Conservation (phyloP, 2,113 vertebrate genomes). For the Enhydra lutris region DNA sequence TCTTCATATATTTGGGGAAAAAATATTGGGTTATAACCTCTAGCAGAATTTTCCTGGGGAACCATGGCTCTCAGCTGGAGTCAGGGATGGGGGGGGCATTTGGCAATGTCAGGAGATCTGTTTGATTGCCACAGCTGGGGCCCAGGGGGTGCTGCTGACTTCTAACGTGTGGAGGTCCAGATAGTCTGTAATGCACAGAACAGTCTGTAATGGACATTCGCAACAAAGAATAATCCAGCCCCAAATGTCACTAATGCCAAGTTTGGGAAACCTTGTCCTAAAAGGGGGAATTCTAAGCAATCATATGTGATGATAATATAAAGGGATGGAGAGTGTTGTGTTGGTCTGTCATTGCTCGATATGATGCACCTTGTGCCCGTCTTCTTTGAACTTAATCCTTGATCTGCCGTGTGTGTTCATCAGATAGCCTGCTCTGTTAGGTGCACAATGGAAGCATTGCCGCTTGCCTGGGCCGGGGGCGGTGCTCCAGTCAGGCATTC, state of each 20-base stretch:
- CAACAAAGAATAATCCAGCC: background rate
- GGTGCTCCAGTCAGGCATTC: background rate
- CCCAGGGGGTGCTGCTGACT: background rate
- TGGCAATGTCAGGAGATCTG: background rate
- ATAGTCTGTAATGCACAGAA: background rate
- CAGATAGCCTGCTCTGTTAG: no score
- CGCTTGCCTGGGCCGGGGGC: rapidly evolving
- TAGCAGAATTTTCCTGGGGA: background rate
- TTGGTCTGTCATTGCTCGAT: background rate
- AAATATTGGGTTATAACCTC: background rate
- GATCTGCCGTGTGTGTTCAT: background rate
- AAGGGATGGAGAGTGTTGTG: background rate
- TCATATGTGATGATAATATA: background rate
- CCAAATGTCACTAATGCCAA: background rate
- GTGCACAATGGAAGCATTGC: background rate
- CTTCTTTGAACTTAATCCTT: background rate
- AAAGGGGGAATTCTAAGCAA: background rate
- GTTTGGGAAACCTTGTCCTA: background rate
- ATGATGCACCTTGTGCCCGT: rapidly evolving
- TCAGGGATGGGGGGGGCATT: background rate
- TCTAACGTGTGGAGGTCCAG: background rate
- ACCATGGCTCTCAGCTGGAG: background rate
- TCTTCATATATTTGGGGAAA: background rate
- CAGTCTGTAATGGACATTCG: no score
- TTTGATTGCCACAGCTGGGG: background rate